Base-by-base conservation (phyloP, 30 jellyfish, hydroid and myxozoan species). In the Aurelia coerulea region DNA sequence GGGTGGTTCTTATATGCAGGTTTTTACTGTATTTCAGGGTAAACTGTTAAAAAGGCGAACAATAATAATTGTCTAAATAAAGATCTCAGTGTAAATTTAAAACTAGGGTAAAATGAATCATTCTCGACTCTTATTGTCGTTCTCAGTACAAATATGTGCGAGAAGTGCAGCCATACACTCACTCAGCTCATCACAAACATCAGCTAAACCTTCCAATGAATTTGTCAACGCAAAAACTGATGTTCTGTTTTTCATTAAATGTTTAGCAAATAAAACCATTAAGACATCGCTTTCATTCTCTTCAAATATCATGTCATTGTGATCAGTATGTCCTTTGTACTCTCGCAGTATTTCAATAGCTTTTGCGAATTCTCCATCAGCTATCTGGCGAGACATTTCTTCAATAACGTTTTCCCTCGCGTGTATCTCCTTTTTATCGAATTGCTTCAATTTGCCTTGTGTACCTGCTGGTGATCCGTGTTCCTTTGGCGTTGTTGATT, bases 111-210 rank as follows among this genome's bases (percentile, higher is more conserved):
- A 46, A 7, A 14, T 46, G 56, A 46, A 46, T 46, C 56, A 51
- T 58, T 74, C 33, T 12, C 18, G 50, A 18, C 75, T 14, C 67
- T 72, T 42, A 58, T 70, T 83, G 15, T 58, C 64, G 12, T 83
- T 83, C 23, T 83, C 92, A 7, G 78, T 32, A 71, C 86, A 83
- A 83, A 84, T 71, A n/a, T 58, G 32, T 31, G 98, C 82, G 50
- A 94, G 73, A 51, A 88, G 75, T 56, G 90, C 99, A 3, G 97
- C 97, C 94, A 94, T 78, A 68, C 80, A 91, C 81, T 94, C 99
- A 37, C 92, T 86, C 63, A 94, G 77, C 66, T 94, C 87, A 86
- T 94, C 99, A 65, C 99, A 94, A 16, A 86, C 66, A 3, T 78
- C 89, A 16, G 83, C 83, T 58, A 88, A 60, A 15, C 77, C 74